phyloP scores from a whole-genome alignment of 1,140 invertebrate genomes.

The Drosophila pruinosa region DNA sequence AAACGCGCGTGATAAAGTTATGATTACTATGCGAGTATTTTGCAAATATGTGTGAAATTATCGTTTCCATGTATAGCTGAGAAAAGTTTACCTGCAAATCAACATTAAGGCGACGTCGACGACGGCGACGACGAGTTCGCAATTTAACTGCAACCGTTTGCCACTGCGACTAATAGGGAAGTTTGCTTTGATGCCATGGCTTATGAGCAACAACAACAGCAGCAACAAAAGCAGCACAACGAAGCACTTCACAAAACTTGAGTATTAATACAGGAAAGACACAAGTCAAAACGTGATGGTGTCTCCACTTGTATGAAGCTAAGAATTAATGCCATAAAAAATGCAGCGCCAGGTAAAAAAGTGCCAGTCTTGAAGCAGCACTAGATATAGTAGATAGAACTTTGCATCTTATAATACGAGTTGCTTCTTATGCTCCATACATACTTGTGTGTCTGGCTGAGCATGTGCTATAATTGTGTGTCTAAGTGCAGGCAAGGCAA shows the following conservation, averaged over 20 bases:
- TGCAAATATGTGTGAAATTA: conserved; percentile 73
- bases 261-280: background rate
- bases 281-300: conserved; percentile 31
- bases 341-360: conserved; percentile 29
- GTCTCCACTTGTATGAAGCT: conserved; percentile 18
- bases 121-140: background rate
- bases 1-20: conserved; percentile 69
- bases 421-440: conserved; percentile 3
- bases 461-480: conserved; percentile 21
- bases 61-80: conserved; percentile 56
- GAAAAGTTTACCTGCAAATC: conserved; percentile 47
- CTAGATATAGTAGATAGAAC: conserved; percentile 34
- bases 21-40: conserved; percentile 54
- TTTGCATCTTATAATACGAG: conserved; percentile 30
- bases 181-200: conserved; percentile 11
- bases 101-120: background rate
- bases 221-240: background rate
- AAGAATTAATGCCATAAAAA: conserved; percentile 44
- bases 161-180: conserved; percentile 16
- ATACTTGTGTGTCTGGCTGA: background rate
- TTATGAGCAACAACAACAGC: conserved; percentile 1
- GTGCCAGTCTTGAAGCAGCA: background rate
- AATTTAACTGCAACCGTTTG: conserved; percentile 22
- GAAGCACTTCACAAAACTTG: conserved; percentile 15
- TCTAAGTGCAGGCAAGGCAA: conserved; percentile 49